Evolutionary conservation across 2,113 vertebrate species (phyloP), one percentile per base, ranked within the genome.

Genomic region (Sturnira hondurensis): DNA sequence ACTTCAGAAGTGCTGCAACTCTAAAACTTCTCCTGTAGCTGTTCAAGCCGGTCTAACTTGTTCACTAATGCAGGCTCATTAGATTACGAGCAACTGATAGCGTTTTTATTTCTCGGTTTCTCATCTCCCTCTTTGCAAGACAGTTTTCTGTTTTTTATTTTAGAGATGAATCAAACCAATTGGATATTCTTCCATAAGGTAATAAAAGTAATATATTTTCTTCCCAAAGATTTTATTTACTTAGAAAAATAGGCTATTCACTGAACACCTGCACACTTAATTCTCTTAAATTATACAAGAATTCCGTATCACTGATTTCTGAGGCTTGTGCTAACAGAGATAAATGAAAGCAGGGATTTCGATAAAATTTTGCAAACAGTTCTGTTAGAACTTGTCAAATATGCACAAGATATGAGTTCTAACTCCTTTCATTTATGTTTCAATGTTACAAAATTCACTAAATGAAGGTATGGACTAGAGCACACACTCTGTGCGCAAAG

Each of bases 341-440:
- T 98, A 98, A 98, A 98, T 98, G 98, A 97, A 98, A 98, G 92
- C 8, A 94, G 56, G 87, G 54, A 98, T 97, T 98, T 98, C 97
- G 98, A 98, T 98, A 98, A 98, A 98, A 98, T 98, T 98, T 98
- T 98, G 97, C 98, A 98, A 98, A 98, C 97, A 98, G 97, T 98
- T 98, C 96, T 96, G 96, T 98, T 98, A 98, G 85, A 97, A 65
- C 95, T 98, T 98, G 97, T 98, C 98, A 98, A 98, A 98, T 91
- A 96, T 78, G n/a, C 68, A 97, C 93, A 97, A 94, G 96, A 96
- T 91, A 86, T 98, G 82, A 96, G 58, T 61, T 97, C 68, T 95
- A 97, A 96, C 73, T 98, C 96, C 50, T 98, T 98, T 97, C 97
- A 98, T 98, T 98, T 98, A 88, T 95, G 91, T 98, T 96, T 97